A percentile compares a stretch with the other conserved stretches of the same genome.
phyloP scores from a whole-genome alignment of 2,113 vertebrate species.

The Spermophilus dauricus region DNA sequence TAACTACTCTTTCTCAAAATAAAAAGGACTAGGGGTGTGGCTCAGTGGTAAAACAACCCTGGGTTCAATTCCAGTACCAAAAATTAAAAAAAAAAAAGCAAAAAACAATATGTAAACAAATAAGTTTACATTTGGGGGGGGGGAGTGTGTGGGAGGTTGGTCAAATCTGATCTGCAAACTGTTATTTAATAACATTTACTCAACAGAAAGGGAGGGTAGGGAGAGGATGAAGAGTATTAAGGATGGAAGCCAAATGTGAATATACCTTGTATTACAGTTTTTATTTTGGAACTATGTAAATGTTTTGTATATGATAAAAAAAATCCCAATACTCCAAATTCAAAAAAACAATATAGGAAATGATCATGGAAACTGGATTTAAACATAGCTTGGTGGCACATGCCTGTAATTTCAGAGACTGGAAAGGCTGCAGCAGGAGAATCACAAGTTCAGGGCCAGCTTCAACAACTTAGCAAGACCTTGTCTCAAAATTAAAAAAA shows the following conservation, averaged over 20 bases:
- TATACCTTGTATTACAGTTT: background rate
- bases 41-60: too few species aligned
- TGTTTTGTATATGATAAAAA: background rate
- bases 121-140: background rate
- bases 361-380: background rate
- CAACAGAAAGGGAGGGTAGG: background rate
- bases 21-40: too few species aligned
- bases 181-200: background rate
- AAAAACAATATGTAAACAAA: background rate
- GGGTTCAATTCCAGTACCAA: too few species aligned
- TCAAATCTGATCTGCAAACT: background rate
- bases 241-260: background rate
- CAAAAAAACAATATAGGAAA: background rate
- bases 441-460: background rate
- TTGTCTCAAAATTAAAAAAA: too few species aligned
- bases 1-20: too few species aligned
- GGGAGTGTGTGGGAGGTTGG: background rate
- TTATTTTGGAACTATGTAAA: background rate
- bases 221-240: background rate
- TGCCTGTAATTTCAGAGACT: background rate
- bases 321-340: background rate
- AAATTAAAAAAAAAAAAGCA: too few species aligned
- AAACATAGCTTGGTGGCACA: background rate
- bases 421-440: background rate
- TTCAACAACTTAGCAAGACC: background rate